phyloP scores from a whole-genome alignment of 2,113 vertebrate genomes.

The Microtus ochrogaster region DNA sequence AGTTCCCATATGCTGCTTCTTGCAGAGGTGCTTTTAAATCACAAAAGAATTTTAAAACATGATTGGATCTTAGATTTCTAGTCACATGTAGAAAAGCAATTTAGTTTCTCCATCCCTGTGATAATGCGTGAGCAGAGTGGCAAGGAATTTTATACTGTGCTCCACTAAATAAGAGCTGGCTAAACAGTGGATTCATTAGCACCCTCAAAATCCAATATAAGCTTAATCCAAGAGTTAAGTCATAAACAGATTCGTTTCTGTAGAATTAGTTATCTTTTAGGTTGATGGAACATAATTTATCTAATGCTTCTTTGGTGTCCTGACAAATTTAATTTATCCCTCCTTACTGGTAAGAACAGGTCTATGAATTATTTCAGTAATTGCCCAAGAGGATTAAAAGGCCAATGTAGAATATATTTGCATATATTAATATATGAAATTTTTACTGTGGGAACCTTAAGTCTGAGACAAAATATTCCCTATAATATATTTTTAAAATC shows the following conservation, averaged over 20 bases:
- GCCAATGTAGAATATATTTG: conserved; percentile 74
- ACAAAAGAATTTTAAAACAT: conserved; percentile 23
- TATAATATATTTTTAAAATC: conserved; percentile 44
- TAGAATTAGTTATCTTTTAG: conserved; percentile 68
- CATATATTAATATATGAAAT: conserved; percentile 71
- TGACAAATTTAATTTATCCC: conserved; percentile 76
- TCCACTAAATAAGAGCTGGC: conserved; percentile 28
- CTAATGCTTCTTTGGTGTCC: conserved; percentile 67
- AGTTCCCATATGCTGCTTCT: neutral
- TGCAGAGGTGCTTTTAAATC: conserved; percentile 24
- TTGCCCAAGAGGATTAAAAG: conserved; percentile 69
- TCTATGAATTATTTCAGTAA: conserved; percentile 76
- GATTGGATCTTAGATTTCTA: conserved; percentile 16
- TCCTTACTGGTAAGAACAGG: conserved; percentile 70
- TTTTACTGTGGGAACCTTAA: conserved; percentile 67
- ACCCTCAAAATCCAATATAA: conserved; percentile 56
- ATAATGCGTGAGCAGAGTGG: neutral
- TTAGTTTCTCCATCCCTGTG: conserved; percentile 19
- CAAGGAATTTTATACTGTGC: conserved; percentile 28
- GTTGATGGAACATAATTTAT: conserved; percentile 63
- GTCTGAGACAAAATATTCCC: conserved; percentile 50
- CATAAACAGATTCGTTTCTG: conserved; percentile 61
- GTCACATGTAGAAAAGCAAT: conserved; percentile 17
- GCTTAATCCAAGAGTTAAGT: conserved; percentile 48
- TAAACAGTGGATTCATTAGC: conserved; percentile 49